These are phyloP conservation scores for Psammodynastes pulverulentus DNA, from an alignment of 2,113 vertebrate genomes.

Conservation along the genomic window DNA sequence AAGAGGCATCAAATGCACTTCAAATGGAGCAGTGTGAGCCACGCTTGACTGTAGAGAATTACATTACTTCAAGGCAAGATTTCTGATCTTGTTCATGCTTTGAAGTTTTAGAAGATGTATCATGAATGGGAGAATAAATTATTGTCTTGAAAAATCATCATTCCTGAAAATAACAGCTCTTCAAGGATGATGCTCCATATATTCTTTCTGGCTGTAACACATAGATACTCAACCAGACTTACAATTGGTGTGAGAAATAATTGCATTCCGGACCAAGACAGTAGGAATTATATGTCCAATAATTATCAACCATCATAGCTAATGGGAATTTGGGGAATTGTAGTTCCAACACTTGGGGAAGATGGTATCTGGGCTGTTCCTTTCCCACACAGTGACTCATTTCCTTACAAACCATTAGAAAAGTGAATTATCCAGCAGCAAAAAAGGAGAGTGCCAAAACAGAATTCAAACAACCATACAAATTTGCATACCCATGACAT, in stretches of 20 bases:
- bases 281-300: not conserved
- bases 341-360: not conserved
- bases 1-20: not conserved
- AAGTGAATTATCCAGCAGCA: not conserved
- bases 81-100: not conserved
- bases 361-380: not conserved
- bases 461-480: not conserved
- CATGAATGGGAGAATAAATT: not conserved
- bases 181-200: not conserved
- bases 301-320: not conserved
- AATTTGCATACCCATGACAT: not conserved
- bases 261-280: not conserved
- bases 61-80: not conserved
- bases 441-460: not conserved
- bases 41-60: not conserved
- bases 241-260: not conserved
- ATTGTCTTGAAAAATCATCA: not conserved
- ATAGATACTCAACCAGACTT: not conserved
- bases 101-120: not conserved
- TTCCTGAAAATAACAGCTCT: not conserved
- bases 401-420: not conserved
- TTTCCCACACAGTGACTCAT: not conserved
- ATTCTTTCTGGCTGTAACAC: not conserved
- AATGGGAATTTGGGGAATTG: not conserved
- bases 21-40: not conserved